Conservation (phyloP, 1,140 invertebrate genomes). For the Bombus waltoni region DNA sequence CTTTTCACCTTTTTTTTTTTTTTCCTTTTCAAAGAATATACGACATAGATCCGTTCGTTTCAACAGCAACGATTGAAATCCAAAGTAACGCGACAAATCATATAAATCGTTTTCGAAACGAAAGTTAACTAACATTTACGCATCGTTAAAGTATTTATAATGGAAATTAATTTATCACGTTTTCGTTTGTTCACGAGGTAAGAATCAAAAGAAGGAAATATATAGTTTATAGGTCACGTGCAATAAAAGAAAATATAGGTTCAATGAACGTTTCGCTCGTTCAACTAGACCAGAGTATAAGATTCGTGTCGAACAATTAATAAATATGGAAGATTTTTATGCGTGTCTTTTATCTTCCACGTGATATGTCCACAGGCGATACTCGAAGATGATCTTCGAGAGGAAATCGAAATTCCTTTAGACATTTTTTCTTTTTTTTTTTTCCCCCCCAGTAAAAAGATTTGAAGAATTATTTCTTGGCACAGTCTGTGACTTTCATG, state of each 20-base stretch:
- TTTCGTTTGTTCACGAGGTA: neutral
- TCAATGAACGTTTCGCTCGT: neutral
- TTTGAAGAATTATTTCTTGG: neutral
- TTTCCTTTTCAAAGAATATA: neutral
- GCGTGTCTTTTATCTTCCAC: neutral
- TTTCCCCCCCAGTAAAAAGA: neutral
- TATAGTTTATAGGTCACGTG: neutral
- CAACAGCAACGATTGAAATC: neutral
- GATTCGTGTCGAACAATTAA: neutral
- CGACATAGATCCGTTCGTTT: neutral
- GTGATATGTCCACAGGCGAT: neutral
- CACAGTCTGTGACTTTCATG: slow-evolving; percentile 3
- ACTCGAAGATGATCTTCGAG: neutral
- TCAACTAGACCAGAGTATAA: neutral
- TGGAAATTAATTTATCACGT: neutral
- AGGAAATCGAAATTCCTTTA: neutral
- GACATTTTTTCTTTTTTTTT: no score
- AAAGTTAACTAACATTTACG: neutral
- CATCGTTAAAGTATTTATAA: neutral
- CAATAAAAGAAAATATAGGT: neutral
- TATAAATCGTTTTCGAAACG: neutral
- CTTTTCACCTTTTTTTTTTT: no score
- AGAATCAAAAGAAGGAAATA: neutral
- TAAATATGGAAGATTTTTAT: neutral
- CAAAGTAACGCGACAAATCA: neutral